Base-by-base conservation (phyloP, 2,888 invertebrate genomes). In the Mechanitis messenoides region DNA sequence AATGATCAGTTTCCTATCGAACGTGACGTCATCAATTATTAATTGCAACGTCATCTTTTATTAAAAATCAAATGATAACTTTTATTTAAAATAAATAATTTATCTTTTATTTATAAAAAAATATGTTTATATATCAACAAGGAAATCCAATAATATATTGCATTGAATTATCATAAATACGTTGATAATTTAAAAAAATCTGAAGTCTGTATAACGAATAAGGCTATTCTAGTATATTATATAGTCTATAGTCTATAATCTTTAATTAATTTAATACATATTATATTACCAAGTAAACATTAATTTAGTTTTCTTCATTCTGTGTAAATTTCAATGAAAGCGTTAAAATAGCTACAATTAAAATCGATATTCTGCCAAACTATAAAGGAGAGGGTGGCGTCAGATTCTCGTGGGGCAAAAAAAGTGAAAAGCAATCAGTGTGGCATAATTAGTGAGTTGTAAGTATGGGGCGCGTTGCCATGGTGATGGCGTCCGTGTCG, bases 351-450 rank as follows among this genome's bases (percentile, higher is more conserved):
- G 45, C 56, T 64, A 56, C 61, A 56, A 53, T 63, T 68, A 61
- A 62, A 85, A 82, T 72, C 72, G 72, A 75, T 71, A 70, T 63
- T 59, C 65, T 68, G 66, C 67, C 67, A 67, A 66, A 69, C 66
- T 58, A 61, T 58, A 62, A 68, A 75, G 77, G 80, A 84, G 83
- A 83, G 89, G 88, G 88, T 85, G 86, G 85, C 83, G 81, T 82
- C 83, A 82, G 83, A 79, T 84, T 86, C 89, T 88, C 84, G 80
- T 85, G 81, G 89, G 87, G 87, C 80, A 83, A 83, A 87, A 86
- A 88, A 89, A 85, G 85, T 85, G 83, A 86, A 90, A 89, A 88
- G 90, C 90, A 90, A 90, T 90, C 90, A 90, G 86, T 88, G 90
- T 86, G 87, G 87, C 85, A 88, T 90, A 90, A 90, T 90, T 90